Percentiles rank a stretch among this genome's conserved stretches.
Evolutionary conservation across 2,113 vertebrate species (phyloP).

Genomic region (Struthio camelus): DNA sequence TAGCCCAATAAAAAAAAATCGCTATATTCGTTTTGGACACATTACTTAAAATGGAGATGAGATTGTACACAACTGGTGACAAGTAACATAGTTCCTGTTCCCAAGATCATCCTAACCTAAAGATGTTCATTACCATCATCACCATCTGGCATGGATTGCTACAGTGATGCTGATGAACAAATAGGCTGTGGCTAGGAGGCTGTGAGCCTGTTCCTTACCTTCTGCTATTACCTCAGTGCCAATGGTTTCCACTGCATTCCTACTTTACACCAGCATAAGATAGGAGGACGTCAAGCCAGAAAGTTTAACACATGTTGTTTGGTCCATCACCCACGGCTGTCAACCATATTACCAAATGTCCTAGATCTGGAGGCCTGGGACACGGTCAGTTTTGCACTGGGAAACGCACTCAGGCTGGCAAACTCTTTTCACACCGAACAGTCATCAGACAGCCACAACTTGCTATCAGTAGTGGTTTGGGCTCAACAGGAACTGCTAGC

Average conservation of each 20-base stretch:
- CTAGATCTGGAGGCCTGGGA: neutral
- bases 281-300: neutral
- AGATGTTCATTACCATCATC: neutral
- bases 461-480: neutral
- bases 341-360: neutral
- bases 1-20: neutral
- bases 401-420: neutral
- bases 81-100: no score
- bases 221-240: neutral
- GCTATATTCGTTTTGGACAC: neutral
- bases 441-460: neutral
- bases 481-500: neutral
- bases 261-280: neutral
- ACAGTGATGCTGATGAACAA: neutral
- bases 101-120: no score
- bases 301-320: neutral
- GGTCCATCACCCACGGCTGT: no score
- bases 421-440: neutral
- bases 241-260: neutral
- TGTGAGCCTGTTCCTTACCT: neutral
- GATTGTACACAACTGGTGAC: neutral
- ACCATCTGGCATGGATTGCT: neutral
- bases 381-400: rapidly evolving
- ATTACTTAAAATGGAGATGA: neutral
- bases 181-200: neutral